Base-by-base conservation (phyloP, 2,113 vertebrate species). In the Phalacrocorax carbo region DNA sequence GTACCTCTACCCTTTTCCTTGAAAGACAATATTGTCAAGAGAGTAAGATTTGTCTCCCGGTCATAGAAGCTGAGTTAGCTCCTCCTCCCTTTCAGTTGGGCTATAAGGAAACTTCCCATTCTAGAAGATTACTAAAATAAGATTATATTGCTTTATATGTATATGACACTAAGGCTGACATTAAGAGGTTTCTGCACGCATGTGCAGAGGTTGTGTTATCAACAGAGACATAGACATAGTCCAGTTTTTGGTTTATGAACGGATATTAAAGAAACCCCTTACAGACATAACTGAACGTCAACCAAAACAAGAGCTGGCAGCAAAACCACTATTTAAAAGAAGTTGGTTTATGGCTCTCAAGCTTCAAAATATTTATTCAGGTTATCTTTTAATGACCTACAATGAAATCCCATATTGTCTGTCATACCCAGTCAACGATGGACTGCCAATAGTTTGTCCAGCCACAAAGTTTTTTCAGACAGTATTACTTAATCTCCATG, bases 201-300 rank as follows among this genome's bases (percentile, higher is more conserved):
- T 40, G 17, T 49, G n/a, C 42, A 70, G 42, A 40, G 21, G 22
- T 70, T 87, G 61, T 27, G 20, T 14, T 44, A 44, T 44, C 42
- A 44, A 44, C 42, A 44, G 14, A 44, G 42, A 44, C 42, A 44
- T 44, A 44, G 13, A 23, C 7, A 54, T 11, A 48, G 30, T 29
- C 5, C 7, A 52, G 14, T 22, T 60, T 52, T 82, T 3, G 0
- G 11, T 54, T 86, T 64, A 62, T 0, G 0, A 82, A 54, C 32
- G 42, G 52, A 44, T 73, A 73, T 29, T 44, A 65, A 82, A 64
- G 69, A 64, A 94, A 54, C 5, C 15, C 44, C 11, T 42, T 21
- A 38, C 6, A 54, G 29, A 68, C 17, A 2, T 32, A 58, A 38
- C 10, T 62, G 27, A 88, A 38, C 38, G 38, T 34, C 15, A 25